Evolutionary conservation across 2,888 invertebrate species (phyloP), one percentile per base, ranked within the genome.

Genomic region (Apamea monoglypha): DNA sequence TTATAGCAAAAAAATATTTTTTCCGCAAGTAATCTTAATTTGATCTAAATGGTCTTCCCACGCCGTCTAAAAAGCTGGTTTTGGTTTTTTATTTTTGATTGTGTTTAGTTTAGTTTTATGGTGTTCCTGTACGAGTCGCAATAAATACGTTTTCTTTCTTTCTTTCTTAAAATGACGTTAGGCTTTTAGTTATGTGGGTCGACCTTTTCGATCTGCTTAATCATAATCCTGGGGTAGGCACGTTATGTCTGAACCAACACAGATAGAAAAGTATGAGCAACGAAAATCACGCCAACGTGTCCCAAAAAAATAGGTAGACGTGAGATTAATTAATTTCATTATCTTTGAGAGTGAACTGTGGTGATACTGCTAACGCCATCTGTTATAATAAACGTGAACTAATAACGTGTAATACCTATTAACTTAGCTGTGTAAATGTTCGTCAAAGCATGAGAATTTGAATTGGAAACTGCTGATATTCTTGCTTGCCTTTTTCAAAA

Each of bases 361-460:
- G 18, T n/a, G 70, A 12, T 56, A 70, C 73, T 59, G 14, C 32
- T 66, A 80, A 29, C 81, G 82, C 80, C 83, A 88, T 81, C 89
- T 88, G 80, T 85, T 78, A 47, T 32, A 25, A 1, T 16, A 14
- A 63, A 56, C 29, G 0, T 4, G 78, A 77, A 80, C 67, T 77
- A 67, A 50, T 67, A 59, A 59, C 12, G 56, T n/a, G 56, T 2
- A 14, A n/a, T 59, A 12, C 10, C 10, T n/a, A n/a, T 12, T 56
- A 56, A 25, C 4, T 59, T n/a, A 18, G 1, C n/a, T 32, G 10
- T 44, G 29, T 21, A 2, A 68, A 25, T 21, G 21, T 14, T 56
- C 18, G 21, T 44, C 14, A 4, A 36, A 61, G 7, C n/a, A 25
- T 32, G n/a, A 44, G 7, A 29, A 40, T 63, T 29, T 69, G 21